A percentile compares a stretch with the other conserved stretches of the same genome.
Evolutionary conservation across 2,888 invertebrate species (phyloP).

Genomic region (Galeopsomyia nigrocyanea): DNA sequence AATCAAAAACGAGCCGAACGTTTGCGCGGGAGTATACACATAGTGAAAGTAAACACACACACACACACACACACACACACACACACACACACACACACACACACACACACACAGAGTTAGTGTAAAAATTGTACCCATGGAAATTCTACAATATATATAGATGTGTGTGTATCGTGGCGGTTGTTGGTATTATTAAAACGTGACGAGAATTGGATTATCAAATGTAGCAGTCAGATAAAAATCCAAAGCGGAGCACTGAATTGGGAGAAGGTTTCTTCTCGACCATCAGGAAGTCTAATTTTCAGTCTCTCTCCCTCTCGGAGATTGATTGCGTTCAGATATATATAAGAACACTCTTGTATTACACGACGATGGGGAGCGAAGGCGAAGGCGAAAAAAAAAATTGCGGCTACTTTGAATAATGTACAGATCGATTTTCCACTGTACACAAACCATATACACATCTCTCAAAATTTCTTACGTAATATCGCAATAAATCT

Average conservation of each 20-base stretch:
- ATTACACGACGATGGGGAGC: not conserved
- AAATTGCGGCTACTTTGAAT: too few relatives aligned
- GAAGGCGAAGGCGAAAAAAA: too few relatives aligned
- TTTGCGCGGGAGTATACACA: not conserved
- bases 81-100: not conserved
- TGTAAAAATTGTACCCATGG: too few relatives aligned
- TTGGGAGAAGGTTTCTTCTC: slow-evolving; percentile 1
- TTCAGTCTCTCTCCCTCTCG: too few relatives aligned
- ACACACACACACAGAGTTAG: not conserved
- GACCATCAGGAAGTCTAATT: slow-evolving; percentile 25
- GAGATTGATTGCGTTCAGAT: slow-evolving; percentile 18
- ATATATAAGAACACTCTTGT: not conserved
- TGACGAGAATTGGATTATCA: slow-evolving; percentile 40
- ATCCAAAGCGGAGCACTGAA: not conserved
- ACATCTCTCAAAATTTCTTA: too few relatives aligned
- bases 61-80: slow-evolving; percentile 2
- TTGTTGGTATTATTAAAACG: slow-evolving; percentile 37
- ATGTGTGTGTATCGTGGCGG: too few relatives aligned
- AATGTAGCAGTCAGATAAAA: too few relatives aligned
- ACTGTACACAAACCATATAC: too few relatives aligned
- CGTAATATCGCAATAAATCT: too few relatives aligned
- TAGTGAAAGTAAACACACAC: slow-evolving; percentile 34
- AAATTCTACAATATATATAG: too few relatives aligned
- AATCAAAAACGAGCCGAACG: slow-evolving; percentile 16
- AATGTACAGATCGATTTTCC: too few relatives aligned